Base-by-base conservation (phyloP, 2,888 invertebrate species). In the Melangyna quadrimaculata region DNA sequence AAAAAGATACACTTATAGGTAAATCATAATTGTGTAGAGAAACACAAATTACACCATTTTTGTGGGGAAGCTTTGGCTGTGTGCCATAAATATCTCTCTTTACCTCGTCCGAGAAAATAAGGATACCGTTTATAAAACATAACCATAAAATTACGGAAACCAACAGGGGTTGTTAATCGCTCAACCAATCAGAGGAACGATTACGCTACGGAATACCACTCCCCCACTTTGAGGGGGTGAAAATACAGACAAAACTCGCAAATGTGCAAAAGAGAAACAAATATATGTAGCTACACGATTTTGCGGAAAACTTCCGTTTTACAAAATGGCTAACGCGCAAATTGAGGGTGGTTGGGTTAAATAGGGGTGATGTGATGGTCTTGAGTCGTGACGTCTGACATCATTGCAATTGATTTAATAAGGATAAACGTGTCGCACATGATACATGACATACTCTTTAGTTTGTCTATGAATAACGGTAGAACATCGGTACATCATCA, bases 121-220 rank as follows among this genome's bases (percentile, higher is more conserved):
- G 51, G 40, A 81, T 71, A 61, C 51, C 65, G 77, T 81, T 77
- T 81, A 77, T 59, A 67, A 43, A 72, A 61, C 37, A 48, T 61
- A 63, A 35, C 55, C 51, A 55, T 69, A 75, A 75, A 72, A 71
- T 71, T 73, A 84, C 71, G 87, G 79, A 88, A 88, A 83, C 82
- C 87, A 87, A 87, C 87, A 74, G 87, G 88, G 89, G 88, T 88
- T 88, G 88, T 69, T 89, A 88, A 88, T 87, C 77, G 82, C 48
- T 78, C 67, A 74, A 88, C 89, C 89, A 89, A 89, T 89, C 88
- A 84, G 81, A 87, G 51, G 27, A 59, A 63, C 72, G 80, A 67
- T 82, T 84, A 77, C 69, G 48, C 43, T 37, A 57, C 43, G 32
- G 48, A 35, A 86, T 73, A 81, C 86, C 86, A 86, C 86, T 81